A percentile compares a stretch with the other conserved stretches of the same genome.
phyloP scores from a whole-genome alignment of 92 coral and sea anemone species.

The Desmophyllum pertusum region DNA sequence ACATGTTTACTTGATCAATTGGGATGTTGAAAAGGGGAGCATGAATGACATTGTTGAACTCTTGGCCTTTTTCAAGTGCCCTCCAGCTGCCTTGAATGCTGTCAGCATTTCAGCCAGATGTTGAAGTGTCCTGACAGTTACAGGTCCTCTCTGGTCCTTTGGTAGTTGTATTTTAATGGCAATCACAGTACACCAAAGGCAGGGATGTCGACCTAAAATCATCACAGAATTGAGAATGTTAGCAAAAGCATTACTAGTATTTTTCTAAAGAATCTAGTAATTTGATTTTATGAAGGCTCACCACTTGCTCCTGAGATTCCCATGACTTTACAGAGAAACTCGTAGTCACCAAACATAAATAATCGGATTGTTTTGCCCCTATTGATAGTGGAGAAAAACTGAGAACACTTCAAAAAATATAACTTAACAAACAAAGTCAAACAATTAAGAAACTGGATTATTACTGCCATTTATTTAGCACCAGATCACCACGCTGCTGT shows the following conservation, averaged over 20 bases:
- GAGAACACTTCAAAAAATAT: too few relatives aligned
- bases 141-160: not conserved
- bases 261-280: too few relatives aligned
- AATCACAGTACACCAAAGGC: not conserved
- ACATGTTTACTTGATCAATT: not conserved
- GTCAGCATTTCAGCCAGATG: slow-evolving; percentile 1
- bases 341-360: slow-evolving; percentile 24
- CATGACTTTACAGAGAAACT: slow-evolving; percentile 18
- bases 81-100: slow-evolving; percentile 12
- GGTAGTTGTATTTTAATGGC: not conserved
- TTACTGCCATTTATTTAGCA: too few relatives aligned
- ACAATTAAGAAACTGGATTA: too few relatives aligned
- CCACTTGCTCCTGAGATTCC: slow-evolving; percentile 50
- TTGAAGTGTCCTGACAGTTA: not conserved
- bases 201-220: not conserved
- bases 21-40: slow-evolving; percentile 11
- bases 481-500: too few relatives aligned
- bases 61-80: not conserved
- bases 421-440: too few relatives aligned
- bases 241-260: too few relatives aligned
- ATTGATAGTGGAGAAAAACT: too few relatives aligned
- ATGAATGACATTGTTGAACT: slow-evolving; percentile 2
- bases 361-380: too few relatives aligned
- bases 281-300: too few relatives aligned
- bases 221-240: too few relatives aligned